Evolutionary conservation across 2,888 invertebrate genomes (phyloP), one percentile per base, ranked within the genome.

Genomic region (Acholoe squamosa): DNA sequence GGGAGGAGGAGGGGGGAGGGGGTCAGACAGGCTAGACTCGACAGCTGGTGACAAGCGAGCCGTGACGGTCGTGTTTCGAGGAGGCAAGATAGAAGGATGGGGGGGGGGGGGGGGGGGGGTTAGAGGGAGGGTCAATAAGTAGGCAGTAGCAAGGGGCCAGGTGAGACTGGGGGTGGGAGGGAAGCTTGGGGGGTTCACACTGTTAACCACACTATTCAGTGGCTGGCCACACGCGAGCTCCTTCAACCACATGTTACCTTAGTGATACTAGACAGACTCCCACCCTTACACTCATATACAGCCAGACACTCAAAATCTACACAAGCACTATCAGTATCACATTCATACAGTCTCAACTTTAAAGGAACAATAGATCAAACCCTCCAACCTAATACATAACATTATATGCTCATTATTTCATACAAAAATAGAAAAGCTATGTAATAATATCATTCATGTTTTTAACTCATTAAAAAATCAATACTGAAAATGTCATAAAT

Each of bases 181-280:
- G 71, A 28, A 28, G n/a, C 14, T 1, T 7, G 61, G 61, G 5
- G 1, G 3, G 28, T 28, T 25, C 71, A 14, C 25, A 14, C 71
- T 28, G 28, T 71, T 28, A 28, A 71, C 71, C 28, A 28, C 71
- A 71, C 7, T 28, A 14, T n/a, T 28, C n/a, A 28, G 71, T 14
- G 71, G 71, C 28, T 28, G 25, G 71, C 28, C 71, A 14, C 71
- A 71, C 71, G 71, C 71, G 71, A 71, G 71, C 14, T 25, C n/a
- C 71, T 28, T n/a, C 61, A n/a, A 71, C 71, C 71, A 71, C 71
- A 71, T 28, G 71, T 71, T 25, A 71, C 61, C 61, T n/a, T 61
- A 19, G 61, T 61, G 61, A 61, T 61, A 3, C 61, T 54, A 10
- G 10, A 10, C 61, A 61, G 43, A 43, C 43, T 43, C 43, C 10